Base-by-base conservation (phyloP, 2,797 vertebrate genomes). In the Mallotus villosus region DNA sequence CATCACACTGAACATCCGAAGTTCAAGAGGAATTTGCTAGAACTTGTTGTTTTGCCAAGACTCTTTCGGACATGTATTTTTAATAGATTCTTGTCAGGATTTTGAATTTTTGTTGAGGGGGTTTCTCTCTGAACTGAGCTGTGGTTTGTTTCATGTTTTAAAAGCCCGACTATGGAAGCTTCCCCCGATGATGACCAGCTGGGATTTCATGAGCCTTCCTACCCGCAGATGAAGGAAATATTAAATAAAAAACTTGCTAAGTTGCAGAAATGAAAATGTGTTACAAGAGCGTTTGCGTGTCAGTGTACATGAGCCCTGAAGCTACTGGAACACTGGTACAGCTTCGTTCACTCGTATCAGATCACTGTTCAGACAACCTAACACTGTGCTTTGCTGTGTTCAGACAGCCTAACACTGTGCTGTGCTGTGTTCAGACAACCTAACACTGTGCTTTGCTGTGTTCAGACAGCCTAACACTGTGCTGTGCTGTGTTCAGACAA, bases 1-100 rank as follows among this genome's bases (percentile, higher is more conserved):
- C 21, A 16, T 59, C 17, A 81, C 81, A 67, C 78, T 77, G 76
- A 81, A 85, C 79, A 83, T 87, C 84, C 85, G 82, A 87, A 91
- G 85, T 89, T 92, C 85, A 84, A 82, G 86, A 86, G 81, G 81
- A 87, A 89, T 90, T 82, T 81, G 11, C 81, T 81, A 79, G 85
- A 84, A 87, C 77, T 88, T 89, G 87, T 87, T 87, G 85, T 88
- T 85, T 82, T 79, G 71, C 85, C 74, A 78, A 78, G 75, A 89
- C 87, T 88, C 83, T 83, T 86, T 83, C 74, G 67, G 75, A 71
- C 86, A 89, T 90, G 83, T 81, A 86, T 92, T 87, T 92, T 90
- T 92, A 90, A 91, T 90, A 25, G 73, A 76, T 22, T 82, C 85
- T 81, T 85, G 88, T 85, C 82, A 51, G 49, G 49, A 51, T 37